phyloP scores from a whole-genome alignment of 2,113 vertebrate species.

The Chloroceryle aenea region DNA sequence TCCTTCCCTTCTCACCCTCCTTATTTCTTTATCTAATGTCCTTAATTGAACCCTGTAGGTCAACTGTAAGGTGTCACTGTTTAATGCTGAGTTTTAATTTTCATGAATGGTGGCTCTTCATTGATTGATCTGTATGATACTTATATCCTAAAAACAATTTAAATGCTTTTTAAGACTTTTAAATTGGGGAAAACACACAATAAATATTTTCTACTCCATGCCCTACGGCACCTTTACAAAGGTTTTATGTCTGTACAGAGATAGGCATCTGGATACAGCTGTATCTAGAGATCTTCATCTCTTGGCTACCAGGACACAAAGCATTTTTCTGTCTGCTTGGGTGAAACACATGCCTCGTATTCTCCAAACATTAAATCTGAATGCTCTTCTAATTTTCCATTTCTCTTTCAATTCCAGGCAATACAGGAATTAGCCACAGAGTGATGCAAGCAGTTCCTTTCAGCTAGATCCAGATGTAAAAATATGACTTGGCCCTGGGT shows the following conservation, averaged over 20 bases:
- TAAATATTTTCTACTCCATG: neutral
- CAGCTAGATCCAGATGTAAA: neutral
- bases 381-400: neutral
- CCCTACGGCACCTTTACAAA: neutral
- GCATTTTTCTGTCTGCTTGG: neutral
- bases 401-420: neutral
- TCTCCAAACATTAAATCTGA: neutral
- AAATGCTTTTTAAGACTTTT: neutral
- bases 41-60: neutral
- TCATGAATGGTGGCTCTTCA: neutral
- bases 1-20: neutral
- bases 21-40: neutral
- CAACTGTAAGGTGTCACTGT: neutral
- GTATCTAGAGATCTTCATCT: no score
- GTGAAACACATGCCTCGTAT: neutral
- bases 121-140: neutral
- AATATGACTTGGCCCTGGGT: neutral
- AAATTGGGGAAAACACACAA: rapidly evolving
- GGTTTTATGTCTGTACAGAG: neutral
- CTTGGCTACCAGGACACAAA: neutral
- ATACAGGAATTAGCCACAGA: neutral
- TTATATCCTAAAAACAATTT: neutral
- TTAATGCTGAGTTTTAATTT: neutral
- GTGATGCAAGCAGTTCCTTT: neutral
- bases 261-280: neutral